phyloP scores from a whole-genome alignment of 1,140 invertebrate species.

The Drosophila jambulina region DNA sequence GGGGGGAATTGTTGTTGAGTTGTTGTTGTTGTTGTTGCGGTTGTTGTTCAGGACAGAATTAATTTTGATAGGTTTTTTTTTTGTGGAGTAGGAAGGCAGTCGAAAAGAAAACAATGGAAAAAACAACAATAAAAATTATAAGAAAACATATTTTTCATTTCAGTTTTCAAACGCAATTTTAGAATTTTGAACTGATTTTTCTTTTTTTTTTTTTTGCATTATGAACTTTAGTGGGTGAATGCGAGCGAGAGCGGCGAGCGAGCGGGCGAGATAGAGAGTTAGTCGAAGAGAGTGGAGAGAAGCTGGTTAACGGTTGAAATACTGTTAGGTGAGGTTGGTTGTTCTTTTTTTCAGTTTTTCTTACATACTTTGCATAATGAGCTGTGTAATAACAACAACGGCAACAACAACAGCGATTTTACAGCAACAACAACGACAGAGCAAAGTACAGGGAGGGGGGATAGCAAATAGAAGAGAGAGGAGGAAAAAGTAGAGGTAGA shows the following conservation, averaged over 20 bases:
- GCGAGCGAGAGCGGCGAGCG: slow-evolving; percentile 45
- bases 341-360: slow-evolving; percentile 6
- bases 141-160: slow-evolving; percentile 57
- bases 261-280: slow-evolving; percentile 40
- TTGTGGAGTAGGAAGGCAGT: slow-evolving; percentile 55
- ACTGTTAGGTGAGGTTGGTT: slow-evolving; percentile 35
- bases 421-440: slow-evolving; percentile 58
- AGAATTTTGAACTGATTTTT: slow-evolving; percentile 32
- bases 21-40: slow-evolving; percentile 61
- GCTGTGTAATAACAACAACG: slow-evolving; percentile 50
- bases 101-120: slow-evolving; percentile 75
- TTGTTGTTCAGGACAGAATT: slow-evolving; percentile 59
- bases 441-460: slow-evolving; percentile 21
- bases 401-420: slow-evolving; percentile 46
- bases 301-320: slow-evolving; percentile 29
- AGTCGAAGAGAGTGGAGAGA: slow-evolving; percentile 30
- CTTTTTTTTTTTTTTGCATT: slow-evolving; percentile 22
- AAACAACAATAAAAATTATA: slow-evolving; percentile 81
- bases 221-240: slow-evolving; percentile 41
- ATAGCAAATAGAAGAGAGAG: slow-evolving; percentile 19
- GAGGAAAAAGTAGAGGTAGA: slow-evolving; percentile 9
- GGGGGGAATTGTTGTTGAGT: slow-evolving; percentile 57
- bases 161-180: slow-evolving; percentile 25
- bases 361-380: slow-evolving; percentile 33
- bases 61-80: slow-evolving; percentile 52